Evolutionary conservation across 35 echinoderm and acorn worm species (phyloP).

Genomic region (Anneissia japonica): DNA sequence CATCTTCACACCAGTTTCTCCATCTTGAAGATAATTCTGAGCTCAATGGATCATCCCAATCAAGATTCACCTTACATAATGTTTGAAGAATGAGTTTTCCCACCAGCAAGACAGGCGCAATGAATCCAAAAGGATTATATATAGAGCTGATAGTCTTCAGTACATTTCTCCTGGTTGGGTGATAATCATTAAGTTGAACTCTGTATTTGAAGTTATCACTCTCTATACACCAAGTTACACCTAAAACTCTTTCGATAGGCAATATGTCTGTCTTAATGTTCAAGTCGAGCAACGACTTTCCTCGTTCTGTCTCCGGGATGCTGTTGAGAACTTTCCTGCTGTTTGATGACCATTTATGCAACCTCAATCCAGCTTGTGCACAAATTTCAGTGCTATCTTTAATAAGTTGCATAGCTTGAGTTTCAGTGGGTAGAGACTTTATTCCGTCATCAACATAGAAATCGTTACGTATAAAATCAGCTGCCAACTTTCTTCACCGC

Average conservation of each 20-base stretch:
- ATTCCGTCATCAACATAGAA: not conserved
- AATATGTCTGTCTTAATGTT: not conserved
- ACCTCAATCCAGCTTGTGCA: not conserved
- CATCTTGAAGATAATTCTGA: not conserved
- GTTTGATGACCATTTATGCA: not conserved
- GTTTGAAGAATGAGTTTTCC: not conserved
- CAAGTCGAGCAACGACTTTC: not conserved
- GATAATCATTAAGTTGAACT: conserved; percentile 7
- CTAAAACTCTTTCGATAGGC: conserved; percentile 22
- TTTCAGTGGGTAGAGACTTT: not conserved
- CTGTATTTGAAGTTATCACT: conserved; percentile 32
- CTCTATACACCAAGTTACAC: conserved; percentile 26
- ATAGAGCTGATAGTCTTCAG: conserved; percentile 26
- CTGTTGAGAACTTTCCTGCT: not conserved
- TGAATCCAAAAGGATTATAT: conserved; percentile 41
- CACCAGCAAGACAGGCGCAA: not conserved
- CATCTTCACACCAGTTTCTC: not conserved
- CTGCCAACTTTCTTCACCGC: not conserved
- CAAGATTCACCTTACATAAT: not conserved
- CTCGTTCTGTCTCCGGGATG: too few relatives aligned
- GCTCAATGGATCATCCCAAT: conserved; percentile 1
- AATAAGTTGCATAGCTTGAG: too few relatives aligned
- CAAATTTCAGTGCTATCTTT: not conserved
- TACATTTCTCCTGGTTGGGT: conserved; percentile 8
- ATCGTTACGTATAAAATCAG: not conserved